Conservation (phyloP, 2,888 invertebrate species). For the Apodemia zela region DNA sequence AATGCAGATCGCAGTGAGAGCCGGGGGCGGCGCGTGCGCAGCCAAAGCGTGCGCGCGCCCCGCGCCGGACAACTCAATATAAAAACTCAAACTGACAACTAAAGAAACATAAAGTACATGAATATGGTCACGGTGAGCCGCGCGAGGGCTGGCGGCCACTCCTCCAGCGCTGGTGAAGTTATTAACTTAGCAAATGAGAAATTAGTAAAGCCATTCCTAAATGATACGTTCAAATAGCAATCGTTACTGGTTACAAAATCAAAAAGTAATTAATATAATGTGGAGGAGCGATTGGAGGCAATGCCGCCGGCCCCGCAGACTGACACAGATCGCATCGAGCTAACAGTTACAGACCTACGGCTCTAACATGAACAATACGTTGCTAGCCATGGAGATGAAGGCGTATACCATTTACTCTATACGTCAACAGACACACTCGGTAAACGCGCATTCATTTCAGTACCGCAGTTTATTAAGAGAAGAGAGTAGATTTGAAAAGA, state of each 20-base stretch:
- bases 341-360: slow-evolving; percentile 72
- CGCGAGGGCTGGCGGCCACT: slow-evolving; percentile 42
- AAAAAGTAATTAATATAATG: slow-evolving; percentile 57
- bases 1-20: slow-evolving; percentile 50
- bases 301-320: slow-evolving; percentile 57
- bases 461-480: slow-evolving; percentile 72
- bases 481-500: slow-evolving; percentile 76
- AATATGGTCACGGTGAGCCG: slow-evolving; percentile 49
- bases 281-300: slow-evolving; percentile 58
- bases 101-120: slow-evolving; percentile 65
- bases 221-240: too few species aligned
- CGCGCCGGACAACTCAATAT: slow-evolving; percentile 56
- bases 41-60: slow-evolving; percentile 30
- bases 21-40: slow-evolving; percentile 49
- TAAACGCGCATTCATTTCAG: slow-evolving; percentile 76
- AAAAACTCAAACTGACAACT: slow-evolving; percentile 68
- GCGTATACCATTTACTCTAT: slow-evolving; percentile 72
- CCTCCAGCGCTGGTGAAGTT: slow-evolving; percentile 39
- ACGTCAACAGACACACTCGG: slow-evolving; percentile 70
- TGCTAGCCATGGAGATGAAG: slow-evolving; percentile 76
- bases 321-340: slow-evolving; percentile 69
- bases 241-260: too few species aligned
- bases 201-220: slow-evolving; percentile 58
- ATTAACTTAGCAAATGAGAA: slow-evolving; percentile 46
- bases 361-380: slow-evolving; percentile 74